Evolutionary conservation across 2,113 vertebrate species (phyloP), one percentile per base, ranked within the genome.

Genomic region (Lates calcarifer): DNA sequence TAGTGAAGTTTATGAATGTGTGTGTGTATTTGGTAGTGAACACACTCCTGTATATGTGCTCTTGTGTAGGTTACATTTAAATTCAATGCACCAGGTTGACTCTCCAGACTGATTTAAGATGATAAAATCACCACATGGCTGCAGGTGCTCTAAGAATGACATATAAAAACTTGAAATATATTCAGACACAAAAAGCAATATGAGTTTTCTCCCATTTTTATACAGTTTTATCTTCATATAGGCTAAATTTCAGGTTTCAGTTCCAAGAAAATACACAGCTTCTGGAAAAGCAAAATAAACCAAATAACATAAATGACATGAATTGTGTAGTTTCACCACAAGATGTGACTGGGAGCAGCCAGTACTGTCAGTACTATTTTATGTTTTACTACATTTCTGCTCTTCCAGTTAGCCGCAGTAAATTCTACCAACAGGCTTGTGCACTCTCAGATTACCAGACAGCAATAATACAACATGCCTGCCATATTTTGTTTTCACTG

Each of bases 401-500:
- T 28, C 62, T 66, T 85, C 82, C 61, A 69, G 35, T 77, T 73
- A 74, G 55, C 47, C 2, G 20, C 55, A 58, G 68, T 79, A 82
- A 88, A 85, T 79, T 74, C 62, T 33, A 76, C 76, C 73, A 86
- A 70, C 74, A 82, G 68, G 63, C 67, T 15, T 73, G 35, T 77
- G 74, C 58, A 24, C 55, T 61, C 66, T 76, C 29, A 75, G 66
- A 80, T 82, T 78, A 77, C 60, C 80, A 71, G 47, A 72, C 68
- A 77, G 67, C 47, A 71, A 49, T 62, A 77, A 79, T 69, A 70
- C 58, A 71, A 83, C 79, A 71, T 31, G 71, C 43, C 66, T 82
- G 72, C 81, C 75, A 81, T 83, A 62, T 85, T 85, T 79, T 37
- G 60, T 87, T 79, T 78, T 79, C 64, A 9, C 57, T 74, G 63